Conservation (phyloP, 1,140 invertebrate species). For the Drosophila kikkawai region DNA sequence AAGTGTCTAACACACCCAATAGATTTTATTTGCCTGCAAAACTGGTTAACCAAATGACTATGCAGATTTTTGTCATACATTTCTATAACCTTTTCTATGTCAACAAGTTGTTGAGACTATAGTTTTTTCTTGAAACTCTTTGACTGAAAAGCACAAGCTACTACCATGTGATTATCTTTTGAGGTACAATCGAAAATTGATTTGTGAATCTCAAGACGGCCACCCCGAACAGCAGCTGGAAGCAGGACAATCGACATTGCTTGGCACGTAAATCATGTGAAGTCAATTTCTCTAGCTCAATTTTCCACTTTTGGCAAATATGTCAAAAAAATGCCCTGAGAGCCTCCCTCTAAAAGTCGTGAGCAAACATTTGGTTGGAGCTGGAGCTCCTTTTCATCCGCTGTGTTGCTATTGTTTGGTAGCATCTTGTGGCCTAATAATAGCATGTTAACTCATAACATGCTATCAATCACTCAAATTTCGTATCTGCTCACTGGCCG, state of each 20-base stretch:
- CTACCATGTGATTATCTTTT: slow-evolving; percentile 59
- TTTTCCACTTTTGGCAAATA: slow-evolving; percentile 80
- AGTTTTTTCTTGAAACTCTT: background rate
- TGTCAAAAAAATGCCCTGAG: slow-evolving; percentile 67
- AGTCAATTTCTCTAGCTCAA: slow-evolving; percentile 79
- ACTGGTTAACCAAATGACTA: slow-evolving; percentile 25
- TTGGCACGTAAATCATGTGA: slow-evolving; percentile 80
- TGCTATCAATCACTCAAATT: slow-evolving; percentile 78
- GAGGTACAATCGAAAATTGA: slow-evolving; percentile 47
- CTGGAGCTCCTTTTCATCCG: slow-evolving; percentile 25
- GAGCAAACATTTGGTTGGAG: slow-evolving; percentile 71
- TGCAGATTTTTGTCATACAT: slow-evolving; percentile 8
- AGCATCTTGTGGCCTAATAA: slow-evolving; percentile 78
- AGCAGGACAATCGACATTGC: slow-evolving; percentile 65
- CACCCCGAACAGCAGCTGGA: slow-evolving; percentile 49
- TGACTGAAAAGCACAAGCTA: slow-evolving; percentile 10
- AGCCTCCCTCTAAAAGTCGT: slow-evolving; percentile 62
- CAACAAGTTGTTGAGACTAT: background rate
- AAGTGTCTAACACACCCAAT: slow-evolving; percentile 17
- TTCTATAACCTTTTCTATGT: slow-evolving; percentile 17
- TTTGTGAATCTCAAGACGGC: slow-evolving; percentile 39
- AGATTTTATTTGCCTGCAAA: slow-evolving; percentile 30
- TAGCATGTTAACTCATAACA: slow-evolving; percentile 83
- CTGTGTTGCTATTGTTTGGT: slow-evolving; percentile 54
- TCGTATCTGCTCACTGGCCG: slow-evolving; percentile 50